phyloP scores from a whole-genome alignment of 2,113 vertebrate species.

The Hyaena hyaena region DNA sequence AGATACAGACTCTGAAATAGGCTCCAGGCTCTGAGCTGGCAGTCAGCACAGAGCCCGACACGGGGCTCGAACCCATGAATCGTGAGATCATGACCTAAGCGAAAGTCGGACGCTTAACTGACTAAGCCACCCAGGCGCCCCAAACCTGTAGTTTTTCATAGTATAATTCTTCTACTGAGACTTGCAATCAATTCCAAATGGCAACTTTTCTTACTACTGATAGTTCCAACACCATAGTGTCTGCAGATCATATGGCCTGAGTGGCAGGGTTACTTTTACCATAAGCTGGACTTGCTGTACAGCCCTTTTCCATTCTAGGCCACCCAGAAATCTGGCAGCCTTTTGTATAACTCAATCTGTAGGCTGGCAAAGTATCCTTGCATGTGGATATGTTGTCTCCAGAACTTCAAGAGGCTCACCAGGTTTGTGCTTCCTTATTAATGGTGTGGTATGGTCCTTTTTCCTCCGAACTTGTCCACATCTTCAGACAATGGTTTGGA shows the following conservation, averaged over 20 bases:
- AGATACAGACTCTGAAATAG: no score
- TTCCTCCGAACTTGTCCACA: background rate
- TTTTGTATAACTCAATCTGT: background rate
- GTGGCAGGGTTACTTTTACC: background rate
- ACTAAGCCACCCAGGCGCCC: no score
- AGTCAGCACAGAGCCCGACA: no score
- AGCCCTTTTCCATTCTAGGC: background rate
- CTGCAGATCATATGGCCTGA: background rate
- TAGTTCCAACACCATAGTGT: background rate
- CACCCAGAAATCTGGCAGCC: background rate
- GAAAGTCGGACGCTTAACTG: no score
- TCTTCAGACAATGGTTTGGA: background rate
- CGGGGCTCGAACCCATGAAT: no score
- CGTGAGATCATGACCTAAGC: no score
- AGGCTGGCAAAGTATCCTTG: background rate
- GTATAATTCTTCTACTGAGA: background rate
- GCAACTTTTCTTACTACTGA: background rate
- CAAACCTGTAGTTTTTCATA: background rate
- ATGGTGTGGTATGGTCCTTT: background rate
- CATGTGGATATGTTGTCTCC: background rate
- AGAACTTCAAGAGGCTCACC: background rate
- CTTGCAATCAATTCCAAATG: background rate
- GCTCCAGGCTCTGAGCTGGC: no score
- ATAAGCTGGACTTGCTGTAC: background rate
- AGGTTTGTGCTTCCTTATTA: background rate